Evolutionary conservation across 2,888 invertebrate genomes (phyloP), one percentile per base, ranked within the genome.

Genomic region (Fragum fragum): DNA sequence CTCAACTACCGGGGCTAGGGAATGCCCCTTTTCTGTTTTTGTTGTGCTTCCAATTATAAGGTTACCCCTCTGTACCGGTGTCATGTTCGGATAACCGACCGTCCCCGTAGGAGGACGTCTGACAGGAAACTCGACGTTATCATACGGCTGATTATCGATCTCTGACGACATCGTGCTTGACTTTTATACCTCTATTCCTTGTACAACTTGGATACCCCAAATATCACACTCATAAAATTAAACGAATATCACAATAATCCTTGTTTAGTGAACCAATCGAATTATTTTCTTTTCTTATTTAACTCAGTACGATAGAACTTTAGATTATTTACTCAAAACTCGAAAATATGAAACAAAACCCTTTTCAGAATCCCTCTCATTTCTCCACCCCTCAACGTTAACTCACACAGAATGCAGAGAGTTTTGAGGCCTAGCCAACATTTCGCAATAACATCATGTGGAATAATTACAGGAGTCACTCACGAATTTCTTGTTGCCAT

Each of bases 51-150:
- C 86, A 0, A 75, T 78, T 3, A 75, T 71, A 23, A 81, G 77
- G 28, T 71, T 61, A 26, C 79, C 76, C 57, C 82, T 57, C 36
- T 87, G 82, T 32, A 79, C 71, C 29, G 71, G 68, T 14, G 75
- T 71, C 69, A 80, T 74, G n/a, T 32, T 72, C 79, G 71, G 87
- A 79, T 55, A 78, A 16, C 29, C 63, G 23, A 88, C 87, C 11
- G 89, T 85, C 7, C 87, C 90, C 7, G 83, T 84, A 9, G 74
- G 84, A 0, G 89, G 89, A 26, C 90, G 86, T 52, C 90, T 83
- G 29, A 91, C 80, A 0, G 92, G 92, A 78, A 92, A 92, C 81
- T 92, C 92, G 77, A 92, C 92, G 79, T 92, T 92, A 82, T 92
- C 92, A 73, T 92, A 92, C 14, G 92, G 91, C 29, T 89, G 89